Percentiles rank a stretch among this genome's conserved stretches.
phyloP scores from a whole-genome alignment of 2,888 invertebrate genomes.

The Pammene aurita region DNA sequence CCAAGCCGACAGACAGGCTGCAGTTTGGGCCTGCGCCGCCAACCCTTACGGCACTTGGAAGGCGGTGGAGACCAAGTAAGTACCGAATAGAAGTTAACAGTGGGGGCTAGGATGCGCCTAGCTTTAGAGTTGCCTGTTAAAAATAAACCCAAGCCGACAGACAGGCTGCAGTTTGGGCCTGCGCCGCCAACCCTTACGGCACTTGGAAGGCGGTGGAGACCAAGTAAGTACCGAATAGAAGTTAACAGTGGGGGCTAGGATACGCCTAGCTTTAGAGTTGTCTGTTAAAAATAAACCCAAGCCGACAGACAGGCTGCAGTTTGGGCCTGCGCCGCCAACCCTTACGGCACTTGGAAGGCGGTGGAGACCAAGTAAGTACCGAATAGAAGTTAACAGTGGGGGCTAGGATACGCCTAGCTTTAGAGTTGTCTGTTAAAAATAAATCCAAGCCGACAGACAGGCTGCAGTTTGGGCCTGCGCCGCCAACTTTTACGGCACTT shows the following conservation, averaged over 20 bases:
- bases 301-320: conserved; percentile 48
- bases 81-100: not conserved
- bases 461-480: conserved; percentile 75
- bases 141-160: conserved; percentile 47
- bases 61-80: conserved; percentile 85
- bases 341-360: conserved; percentile 90
- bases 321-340: conserved; percentile 84
- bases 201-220: conserved; percentile 87
- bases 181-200: conserved; percentile 87
- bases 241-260: too few species aligned
- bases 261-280: too few species aligned
- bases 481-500: conserved; percentile 89
- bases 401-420: too few species aligned
- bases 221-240: conserved; percentile 73
- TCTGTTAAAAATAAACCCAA: too few species aligned
- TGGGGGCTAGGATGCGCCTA: too few species aligned
- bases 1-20: conserved; percentile 45
- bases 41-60: conserved; percentile 91
- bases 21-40: conserved; percentile 80
- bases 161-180: conserved; percentile 73
- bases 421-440: too few species aligned
- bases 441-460: conserved; percentile 45
- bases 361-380: conserved; percentile 85
- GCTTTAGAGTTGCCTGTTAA: too few species aligned
- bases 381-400: too few species aligned